Percentiles rank a stretch among this genome's conserved stretches.
Conservation (phyloP, 2,888 invertebrate genomes). For the Ectemnius lituratus region DNA sequence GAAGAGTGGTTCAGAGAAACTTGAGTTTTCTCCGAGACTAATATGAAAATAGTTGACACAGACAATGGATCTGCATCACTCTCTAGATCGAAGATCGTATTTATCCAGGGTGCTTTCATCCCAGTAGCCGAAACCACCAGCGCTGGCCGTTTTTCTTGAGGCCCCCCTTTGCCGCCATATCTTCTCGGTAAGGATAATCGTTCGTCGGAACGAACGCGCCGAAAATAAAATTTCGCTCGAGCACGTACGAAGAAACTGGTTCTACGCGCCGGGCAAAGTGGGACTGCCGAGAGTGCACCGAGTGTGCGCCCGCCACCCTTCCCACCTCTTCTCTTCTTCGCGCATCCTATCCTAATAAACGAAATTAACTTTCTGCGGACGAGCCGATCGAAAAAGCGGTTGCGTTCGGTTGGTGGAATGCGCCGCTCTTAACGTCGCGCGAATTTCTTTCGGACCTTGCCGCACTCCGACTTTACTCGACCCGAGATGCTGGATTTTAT, state of each 20-base stretch:
- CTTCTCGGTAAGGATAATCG: conserved; percentile 66
- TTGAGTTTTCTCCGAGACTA: too few species aligned
- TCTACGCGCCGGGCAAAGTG: conserved; percentile 31
- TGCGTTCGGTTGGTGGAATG: conserved; percentile 46
- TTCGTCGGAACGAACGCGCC: conserved; percentile 56
- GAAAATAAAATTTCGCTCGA: conserved; percentile 65
- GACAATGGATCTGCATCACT: too few species aligned
- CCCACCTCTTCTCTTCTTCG: conserved; percentile 9
- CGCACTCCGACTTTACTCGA: not conserved
- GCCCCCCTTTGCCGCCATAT: conserved; percentile 54
- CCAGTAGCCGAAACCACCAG: conserved; percentile 8
- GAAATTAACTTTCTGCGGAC: conserved; percentile 65
- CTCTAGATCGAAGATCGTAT: too few species aligned
- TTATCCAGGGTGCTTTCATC: not conserved
- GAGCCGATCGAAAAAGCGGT: conserved; percentile 59
- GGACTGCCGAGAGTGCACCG: conserved; percentile 10
- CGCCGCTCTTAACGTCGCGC: conserved; percentile 17
- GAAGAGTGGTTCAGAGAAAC: too few species aligned
- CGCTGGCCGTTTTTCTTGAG: conserved; percentile 41
- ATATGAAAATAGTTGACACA: too few species aligned
- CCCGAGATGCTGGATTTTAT: not conserved
- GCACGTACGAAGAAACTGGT: conserved; percentile 57
- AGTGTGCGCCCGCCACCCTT: conserved; percentile 14
- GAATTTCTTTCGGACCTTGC: not conserved
- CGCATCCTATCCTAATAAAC: conserved; percentile 56